Conservation (phyloP, 1,140 invertebrate genomes). For the Melitaea cinxia region DNA sequence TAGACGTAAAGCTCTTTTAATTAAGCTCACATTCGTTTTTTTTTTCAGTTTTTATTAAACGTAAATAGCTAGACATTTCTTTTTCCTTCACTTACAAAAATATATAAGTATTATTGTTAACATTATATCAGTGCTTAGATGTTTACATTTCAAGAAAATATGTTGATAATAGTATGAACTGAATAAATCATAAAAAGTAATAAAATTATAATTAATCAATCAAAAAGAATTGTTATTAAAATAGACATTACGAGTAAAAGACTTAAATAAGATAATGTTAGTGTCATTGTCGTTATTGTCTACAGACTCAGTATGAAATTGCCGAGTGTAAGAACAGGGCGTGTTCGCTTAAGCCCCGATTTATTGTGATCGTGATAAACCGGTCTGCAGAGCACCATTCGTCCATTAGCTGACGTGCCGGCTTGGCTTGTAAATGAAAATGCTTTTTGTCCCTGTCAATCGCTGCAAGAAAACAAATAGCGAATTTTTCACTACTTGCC, state of each 20-base stretch:
- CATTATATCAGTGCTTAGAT: too few relatives aligned
- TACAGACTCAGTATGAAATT: conserved; percentile 46
- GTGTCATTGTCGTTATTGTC: conserved; percentile 27
- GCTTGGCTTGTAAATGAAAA: conserved; percentile 52
- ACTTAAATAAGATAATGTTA: too few relatives aligned
- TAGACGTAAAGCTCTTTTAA: conserved; percentile 27
- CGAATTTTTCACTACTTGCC: conserved; percentile 32
- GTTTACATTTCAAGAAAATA: too few relatives aligned
- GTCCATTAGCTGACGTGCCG: conserved; percentile 60
- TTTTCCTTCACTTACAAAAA: too few relatives aligned
- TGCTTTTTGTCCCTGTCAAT: conserved; percentile 55
- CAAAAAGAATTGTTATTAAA: too few relatives aligned
- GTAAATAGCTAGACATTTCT: too few relatives aligned
- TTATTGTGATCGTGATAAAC: conserved; percentile 73
- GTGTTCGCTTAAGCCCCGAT: conserved; percentile 54
- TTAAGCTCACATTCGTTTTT: conserved; percentile 13
- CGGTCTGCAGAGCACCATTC: conserved; percentile 57
- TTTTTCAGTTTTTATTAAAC: neutral
- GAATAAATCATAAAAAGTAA: too few relatives aligned
- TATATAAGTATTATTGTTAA: too few relatives aligned
- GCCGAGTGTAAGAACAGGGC: conserved; percentile 51
- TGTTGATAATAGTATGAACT: too few relatives aligned
- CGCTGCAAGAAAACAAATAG: conserved; percentile 49
- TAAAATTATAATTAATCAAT: too few relatives aligned
- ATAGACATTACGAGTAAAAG: too few relatives aligned